These are phyloP conservation scores for Oreonectes daqikongensis DNA, from an alignment of 2,797 vertebrate genomes.

Conservation along the genomic window DNA sequence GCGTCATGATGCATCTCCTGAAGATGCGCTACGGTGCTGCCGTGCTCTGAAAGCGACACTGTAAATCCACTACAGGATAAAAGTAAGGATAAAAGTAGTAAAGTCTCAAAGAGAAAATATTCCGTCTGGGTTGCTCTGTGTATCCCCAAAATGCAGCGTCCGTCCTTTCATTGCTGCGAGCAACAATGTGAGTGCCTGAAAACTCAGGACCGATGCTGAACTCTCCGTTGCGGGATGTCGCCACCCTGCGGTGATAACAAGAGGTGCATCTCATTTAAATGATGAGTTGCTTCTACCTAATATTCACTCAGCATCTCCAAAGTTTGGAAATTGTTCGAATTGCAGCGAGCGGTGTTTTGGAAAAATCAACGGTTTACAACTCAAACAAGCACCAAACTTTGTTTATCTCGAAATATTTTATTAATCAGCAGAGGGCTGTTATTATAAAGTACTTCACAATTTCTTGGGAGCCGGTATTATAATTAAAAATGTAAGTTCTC, in stretches of 20 bases:
- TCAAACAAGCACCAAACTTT: background rate
- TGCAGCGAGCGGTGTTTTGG: background rate
- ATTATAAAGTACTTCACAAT: background rate
- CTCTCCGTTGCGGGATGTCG: constrained; percentile 70
- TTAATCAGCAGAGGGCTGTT: background rate
- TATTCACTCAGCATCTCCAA: background rate
- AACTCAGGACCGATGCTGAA: constrained; percentile 14
- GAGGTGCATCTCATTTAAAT: constrained; percentile 43
- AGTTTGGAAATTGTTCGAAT: background rate
- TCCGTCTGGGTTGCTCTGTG: constrained; percentile 17
- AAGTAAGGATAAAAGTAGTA: background rate
- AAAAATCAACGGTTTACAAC: background rate
- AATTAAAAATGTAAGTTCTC: background rate
- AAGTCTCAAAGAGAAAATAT: constrained; percentile 17
- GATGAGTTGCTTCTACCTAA: no score
- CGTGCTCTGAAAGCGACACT: background rate
- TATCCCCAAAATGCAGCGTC: constrained; percentile 13
- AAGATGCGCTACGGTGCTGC: background rate
- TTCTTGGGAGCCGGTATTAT: background rate
- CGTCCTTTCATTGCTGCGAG: constrained; percentile 49
- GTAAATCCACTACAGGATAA: background rate
- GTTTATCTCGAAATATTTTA: background rate
- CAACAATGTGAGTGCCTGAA: constrained; percentile 42
- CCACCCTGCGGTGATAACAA: constrained; percentile 69
- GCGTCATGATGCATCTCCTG: constrained; percentile 2